Evolutionary conservation across 2,888 invertebrate species (phyloP).

Genomic region (Cecidostiba fungosa): DNA sequence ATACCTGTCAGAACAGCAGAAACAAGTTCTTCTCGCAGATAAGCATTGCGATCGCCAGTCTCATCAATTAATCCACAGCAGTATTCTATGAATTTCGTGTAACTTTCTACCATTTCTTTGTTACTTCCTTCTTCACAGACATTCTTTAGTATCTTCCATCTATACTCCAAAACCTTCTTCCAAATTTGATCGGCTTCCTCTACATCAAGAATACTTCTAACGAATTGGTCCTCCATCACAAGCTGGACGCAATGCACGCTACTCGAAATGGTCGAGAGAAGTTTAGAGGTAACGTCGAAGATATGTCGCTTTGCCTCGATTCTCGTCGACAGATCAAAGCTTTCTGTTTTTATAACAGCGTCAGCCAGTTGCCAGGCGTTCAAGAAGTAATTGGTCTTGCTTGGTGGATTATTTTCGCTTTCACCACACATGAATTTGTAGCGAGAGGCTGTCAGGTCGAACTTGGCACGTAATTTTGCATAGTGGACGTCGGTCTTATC

Average conservation of each 20-base stretch:
- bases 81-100: constrained; percentile 70
- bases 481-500: not conserved
- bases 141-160: constrained; percentile 66
- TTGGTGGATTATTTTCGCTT: constrained; percentile 45
- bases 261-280: constrained; percentile 44
- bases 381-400: constrained; percentile 64
- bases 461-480: not conserved
- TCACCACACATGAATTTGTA: constrained; percentile 67
- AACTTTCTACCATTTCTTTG: constrained; percentile 66
- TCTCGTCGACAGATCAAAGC: not conserved
- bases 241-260: not conserved
- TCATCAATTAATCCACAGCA: constrained; percentile 66
- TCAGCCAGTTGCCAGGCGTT: constrained; percentile 66
- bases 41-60: not conserved
- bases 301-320: constrained; percentile 50
- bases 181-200: constrained; percentile 20
- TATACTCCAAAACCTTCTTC: not conserved
- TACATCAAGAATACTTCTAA: not conserved
- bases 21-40: constrained; percentile 72
- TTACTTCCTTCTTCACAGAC: constrained; percentile 64
- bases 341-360: not conserved
- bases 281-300: constrained; percentile 43
- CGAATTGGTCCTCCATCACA: not conserved
- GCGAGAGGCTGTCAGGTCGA: constrained; percentile 56
- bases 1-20: constrained; percentile 83